phyloP scores from a whole-genome alignment of 2,888 invertebrate genomes.

The Gortyna flavago region DNA sequence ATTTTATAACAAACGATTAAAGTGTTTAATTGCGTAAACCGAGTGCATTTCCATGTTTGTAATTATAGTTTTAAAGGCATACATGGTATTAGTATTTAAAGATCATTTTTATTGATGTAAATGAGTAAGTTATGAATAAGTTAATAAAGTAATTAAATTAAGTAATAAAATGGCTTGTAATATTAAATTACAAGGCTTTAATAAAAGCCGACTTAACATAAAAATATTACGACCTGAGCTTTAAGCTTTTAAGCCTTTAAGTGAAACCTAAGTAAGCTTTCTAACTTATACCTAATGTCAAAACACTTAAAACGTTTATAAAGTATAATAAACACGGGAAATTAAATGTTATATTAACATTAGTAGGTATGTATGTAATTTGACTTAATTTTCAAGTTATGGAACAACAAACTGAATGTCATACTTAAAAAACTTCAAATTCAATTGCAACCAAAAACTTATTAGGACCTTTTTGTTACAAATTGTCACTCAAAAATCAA shows the following conservation, averaged over 20 bases:
- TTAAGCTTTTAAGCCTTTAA: slow-evolving; percentile 3
- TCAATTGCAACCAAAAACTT: neutral
- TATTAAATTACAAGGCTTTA: neutral
- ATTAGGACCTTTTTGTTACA: neutral
- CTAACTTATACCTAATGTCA: slow-evolving; percentile 17
- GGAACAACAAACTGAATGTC: too few relatives aligned
- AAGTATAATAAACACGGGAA: neutral
- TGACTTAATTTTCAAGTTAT: neutral
- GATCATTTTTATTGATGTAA: slow-evolving; percentile 32
- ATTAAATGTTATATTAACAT: neutral
- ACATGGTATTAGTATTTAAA: slow-evolving; percentile 40
- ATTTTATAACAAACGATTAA: slow-evolving; percentile 24
- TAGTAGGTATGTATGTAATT: too few relatives aligned
- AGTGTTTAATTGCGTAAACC: slow-evolving; percentile 34
- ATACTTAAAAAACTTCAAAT: neutral
- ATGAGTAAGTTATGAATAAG: slow-evolving; percentile 26
- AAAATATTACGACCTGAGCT: slow-evolving; percentile 15
- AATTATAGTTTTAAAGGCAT: slow-evolving; percentile 1
- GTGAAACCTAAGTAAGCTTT: slow-evolving; percentile 2
- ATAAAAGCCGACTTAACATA: slow-evolving; percentile 1
- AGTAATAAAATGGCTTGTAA: slow-evolving; percentile 24
- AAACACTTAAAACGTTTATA: slow-evolving; percentile 9
- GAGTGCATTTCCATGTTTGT: neutral
- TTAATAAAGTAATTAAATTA: slow-evolving; percentile 32
- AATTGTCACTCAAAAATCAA: too few relatives aligned